Evolutionary conservation across 2,888 invertebrate species (phyloP).

Genomic region (Aporophyla nigra): DNA sequence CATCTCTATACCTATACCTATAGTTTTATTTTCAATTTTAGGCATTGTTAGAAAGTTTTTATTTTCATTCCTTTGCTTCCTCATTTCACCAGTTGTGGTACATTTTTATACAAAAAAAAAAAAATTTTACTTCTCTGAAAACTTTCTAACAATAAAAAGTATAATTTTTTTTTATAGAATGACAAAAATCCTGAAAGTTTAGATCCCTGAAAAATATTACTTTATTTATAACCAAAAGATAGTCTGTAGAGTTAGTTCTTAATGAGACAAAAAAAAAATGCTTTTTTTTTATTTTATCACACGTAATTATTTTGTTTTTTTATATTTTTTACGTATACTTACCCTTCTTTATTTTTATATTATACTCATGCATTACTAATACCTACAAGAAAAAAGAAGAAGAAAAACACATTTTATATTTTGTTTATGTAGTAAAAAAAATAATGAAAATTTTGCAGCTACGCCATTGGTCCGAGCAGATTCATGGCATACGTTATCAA

Average conservation of each 20-base stretch:
- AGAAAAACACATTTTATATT: background rate
- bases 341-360: slow-evolving; percentile 10
- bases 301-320: slow-evolving; percentile 4
- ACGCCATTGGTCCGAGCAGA: slow-evolving; percentile 91
- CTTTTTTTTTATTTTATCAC: slow-evolving; percentile 41
- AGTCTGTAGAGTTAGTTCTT: slow-evolving; percentile 45
- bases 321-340: slow-evolving; percentile 22
- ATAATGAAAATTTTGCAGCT: slow-evolving; percentile 79
- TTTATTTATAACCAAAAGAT: slow-evolving; percentile 24
- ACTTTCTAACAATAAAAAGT: slow-evolving; percentile 62
- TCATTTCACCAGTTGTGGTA: slow-evolving; percentile 25
- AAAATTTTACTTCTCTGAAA: slow-evolving; percentile 28
- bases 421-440: slow-evolving; percentile 49
- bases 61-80: slow-evolving; percentile 1
- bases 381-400: background rate
- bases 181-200: slow-evolving; percentile 24
- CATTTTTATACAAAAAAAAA: slow-evolving; percentile 13
- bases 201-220: slow-evolving; percentile 3
- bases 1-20: slow-evolving; percentile 28
- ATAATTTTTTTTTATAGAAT: background rate
- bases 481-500: slow-evolving; percentile 89
- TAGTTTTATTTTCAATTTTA: slow-evolving; percentile 48
- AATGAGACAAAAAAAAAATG: slow-evolving; percentile 10
- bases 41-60: slow-evolving; percentile 67
- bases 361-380: slow-evolving; percentile 24